Evolutionary conservation across 1,140 invertebrate genomes (phyloP).

Genomic region (Drosophila novamexicana): DNA sequence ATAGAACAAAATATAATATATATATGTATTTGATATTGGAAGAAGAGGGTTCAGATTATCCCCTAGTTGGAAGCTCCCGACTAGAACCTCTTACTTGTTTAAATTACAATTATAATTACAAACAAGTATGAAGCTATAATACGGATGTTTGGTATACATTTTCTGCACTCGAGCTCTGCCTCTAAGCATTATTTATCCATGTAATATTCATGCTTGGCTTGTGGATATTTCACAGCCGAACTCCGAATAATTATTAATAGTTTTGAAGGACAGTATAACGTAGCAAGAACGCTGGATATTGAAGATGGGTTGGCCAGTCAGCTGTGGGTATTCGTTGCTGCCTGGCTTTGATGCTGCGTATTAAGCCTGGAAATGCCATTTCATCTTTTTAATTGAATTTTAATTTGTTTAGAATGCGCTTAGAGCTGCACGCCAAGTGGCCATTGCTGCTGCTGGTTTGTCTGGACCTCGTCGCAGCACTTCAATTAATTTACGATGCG

Average conservation of each 20-base stretch:
- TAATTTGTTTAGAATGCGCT: slow-evolving; percentile 84
- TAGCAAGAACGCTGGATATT: background rate
- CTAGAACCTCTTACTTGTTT: too few species aligned
- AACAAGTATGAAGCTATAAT: too few species aligned
- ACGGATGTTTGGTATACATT: too few species aligned
- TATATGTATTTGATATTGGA: too few species aligned
- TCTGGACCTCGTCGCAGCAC: slow-evolving; percentile 22
- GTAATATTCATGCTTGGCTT: too few species aligned
- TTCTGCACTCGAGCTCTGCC: too few species aligned
- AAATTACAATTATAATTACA: too few species aligned
- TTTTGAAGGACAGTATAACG: slow-evolving; percentile 17
- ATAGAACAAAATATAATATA: too few species aligned
- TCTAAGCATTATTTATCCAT: too few species aligned
- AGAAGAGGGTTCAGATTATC: too few species aligned
- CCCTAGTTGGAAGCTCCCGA: too few species aligned
- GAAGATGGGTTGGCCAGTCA: slow-evolving; percentile 20
- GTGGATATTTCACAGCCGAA: too few species aligned
- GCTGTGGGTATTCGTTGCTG: background rate
- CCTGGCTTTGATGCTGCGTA: slow-evolving; percentile 29
- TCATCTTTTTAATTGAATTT: slow-evolving; percentile 84
- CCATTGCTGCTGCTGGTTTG: slow-evolving; percentile 32
- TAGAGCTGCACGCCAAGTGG: slow-evolving; percentile 61
- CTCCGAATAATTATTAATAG: background rate
- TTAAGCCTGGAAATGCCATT: slow-evolving; percentile 75
- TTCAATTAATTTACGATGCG: slow-evolving; percentile 57